Conservation (phyloP, 2,113 vertebrate genomes). For the Dasyornis broadbenti region DNA sequence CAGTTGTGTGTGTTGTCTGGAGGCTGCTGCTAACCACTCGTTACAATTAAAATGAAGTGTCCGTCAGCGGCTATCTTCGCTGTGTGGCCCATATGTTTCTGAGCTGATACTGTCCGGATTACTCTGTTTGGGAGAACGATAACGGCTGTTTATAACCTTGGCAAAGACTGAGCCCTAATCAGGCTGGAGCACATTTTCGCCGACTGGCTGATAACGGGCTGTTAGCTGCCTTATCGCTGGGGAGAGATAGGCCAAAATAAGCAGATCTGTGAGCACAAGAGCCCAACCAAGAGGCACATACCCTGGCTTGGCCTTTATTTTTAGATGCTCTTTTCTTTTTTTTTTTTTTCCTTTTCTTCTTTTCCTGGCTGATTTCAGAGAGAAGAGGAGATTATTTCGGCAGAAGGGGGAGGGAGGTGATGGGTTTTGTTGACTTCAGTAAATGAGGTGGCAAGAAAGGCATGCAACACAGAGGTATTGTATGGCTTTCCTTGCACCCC, state of each 20-base stretch:
- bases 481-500: neutral
- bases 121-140: constrained; percentile 94
- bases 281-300: constrained; percentile 70
- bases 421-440: constrained; percentile 16
- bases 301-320: constrained; percentile 84
- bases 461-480: neutral
- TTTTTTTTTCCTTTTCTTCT: neutral
- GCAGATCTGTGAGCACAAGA: constrained; percentile 78
- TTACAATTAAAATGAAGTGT: constrained; percentile 97
- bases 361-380: constrained; percentile 49
- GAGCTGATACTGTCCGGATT: constrained; percentile 96
- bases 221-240: constrained; percentile 92
- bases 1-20: constrained; percentile 71
- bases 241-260: constrained; percentile 88
- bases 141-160: constrained; percentile 99
- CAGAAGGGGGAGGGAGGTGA: neutral
- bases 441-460: constrained; percentile 11
- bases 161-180: constrained; percentile 97
- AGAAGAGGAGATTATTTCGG: constrained; percentile 51
- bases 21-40: constrained; percentile 80
- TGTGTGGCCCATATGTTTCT: constrained; percentile 98
- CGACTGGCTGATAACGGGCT: constrained; percentile 91
- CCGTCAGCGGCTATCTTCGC: constrained; percentile 92
- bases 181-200: constrained; percentile 98
- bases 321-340: constrained; percentile 72